phyloP scores from a whole-genome alignment of 2,797 vertebrate species.

The Hyperoplus immaculatus region DNA sequence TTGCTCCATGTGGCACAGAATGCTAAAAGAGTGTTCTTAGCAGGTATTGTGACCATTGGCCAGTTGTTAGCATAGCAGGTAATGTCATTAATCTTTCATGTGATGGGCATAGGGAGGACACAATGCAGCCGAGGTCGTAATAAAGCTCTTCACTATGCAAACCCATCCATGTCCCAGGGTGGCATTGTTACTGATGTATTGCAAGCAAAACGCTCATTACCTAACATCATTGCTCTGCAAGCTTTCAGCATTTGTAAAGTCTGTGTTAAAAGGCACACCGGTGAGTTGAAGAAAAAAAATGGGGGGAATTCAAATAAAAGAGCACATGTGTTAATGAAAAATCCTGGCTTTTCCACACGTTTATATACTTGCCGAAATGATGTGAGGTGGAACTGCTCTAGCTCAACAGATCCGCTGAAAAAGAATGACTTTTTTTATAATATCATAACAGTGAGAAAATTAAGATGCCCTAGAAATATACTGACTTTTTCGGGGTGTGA shows the following conservation, averaged over 20 bases:
- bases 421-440: slow-evolving; percentile 60
- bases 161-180: slow-evolving; percentile 74
- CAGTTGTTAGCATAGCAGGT: slow-evolving; percentile 79
- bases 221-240: slow-evolving; percentile 68
- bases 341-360: slow-evolving; percentile 51
- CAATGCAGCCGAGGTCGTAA: slow-evolving; percentile 82
- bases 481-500: slow-evolving; percentile 17
- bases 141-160: slow-evolving; percentile 80
- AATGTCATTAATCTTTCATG: slow-evolving; percentile 83
- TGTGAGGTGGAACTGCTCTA: slow-evolving; percentile 68
- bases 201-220: slow-evolving; percentile 74
- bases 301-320: slow-evolving; percentile 45
- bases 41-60: slow-evolving; percentile 53
- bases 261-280: slow-evolving; percentile 74
- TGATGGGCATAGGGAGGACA: slow-evolving; percentile 75
- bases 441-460: slow-evolving; percentile 21
- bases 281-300: slow-evolving; percentile 62
- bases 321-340: slow-evolving; percentile 71
- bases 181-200: slow-evolving; percentile 74
- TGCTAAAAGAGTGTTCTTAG: slow-evolving; percentile 45
- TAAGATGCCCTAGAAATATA: not conserved
- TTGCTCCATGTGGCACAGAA: slow-evolving; percentile 47
- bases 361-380: slow-evolving; percentile 81
- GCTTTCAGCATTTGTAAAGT: slow-evolving; percentile 68
- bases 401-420: slow-evolving; percentile 79